Evolutionary conservation across 2,888 invertebrate genomes (phyloP).

Genomic region (Molanna angustata): DNA sequence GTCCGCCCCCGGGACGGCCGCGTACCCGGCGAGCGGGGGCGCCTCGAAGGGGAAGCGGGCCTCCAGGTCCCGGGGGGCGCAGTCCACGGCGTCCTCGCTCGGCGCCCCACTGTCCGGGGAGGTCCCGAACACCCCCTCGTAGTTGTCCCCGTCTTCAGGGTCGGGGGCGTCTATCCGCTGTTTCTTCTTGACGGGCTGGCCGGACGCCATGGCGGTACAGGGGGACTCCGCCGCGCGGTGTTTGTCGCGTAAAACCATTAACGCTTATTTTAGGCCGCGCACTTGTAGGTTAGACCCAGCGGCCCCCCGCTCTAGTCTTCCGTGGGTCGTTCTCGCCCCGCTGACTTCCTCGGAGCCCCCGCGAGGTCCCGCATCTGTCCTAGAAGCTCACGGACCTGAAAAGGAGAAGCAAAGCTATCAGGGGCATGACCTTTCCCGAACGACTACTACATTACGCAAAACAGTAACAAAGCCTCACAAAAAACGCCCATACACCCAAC

Average conservation of each 20-base stretch:
- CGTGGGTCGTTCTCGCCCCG: no score
- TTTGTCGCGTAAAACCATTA: slow-evolving; percentile 66
- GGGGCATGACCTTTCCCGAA: slow-evolving; percentile 54
- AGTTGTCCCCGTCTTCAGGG: slow-evolving; percentile 44
- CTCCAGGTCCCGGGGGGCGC: slow-evolving; percentile 39
- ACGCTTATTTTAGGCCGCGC: slow-evolving; percentile 35
- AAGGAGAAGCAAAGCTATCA: slow-evolving; percentile 36
- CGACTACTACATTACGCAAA: slow-evolving; percentile 56
- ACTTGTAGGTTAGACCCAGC: slow-evolving; percentile 17
- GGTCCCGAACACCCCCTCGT: slow-evolving; percentile 52
- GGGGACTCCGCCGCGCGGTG: slow-evolving; percentile 52
- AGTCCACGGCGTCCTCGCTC: slow-evolving; percentile 54
- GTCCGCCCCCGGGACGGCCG: slow-evolving; percentile 42
- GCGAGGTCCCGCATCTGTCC: neutral
- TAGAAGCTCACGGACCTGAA: neutral
- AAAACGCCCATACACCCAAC: slow-evolving; percentile 5
- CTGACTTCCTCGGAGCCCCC: neutral
- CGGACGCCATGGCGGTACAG: slow-evolving; percentile 66
- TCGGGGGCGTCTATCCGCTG: slow-evolving; percentile 67
- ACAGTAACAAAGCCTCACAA: slow-evolving; percentile 24
- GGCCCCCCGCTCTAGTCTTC: no score
- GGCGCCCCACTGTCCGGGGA: slow-evolving; percentile 54
- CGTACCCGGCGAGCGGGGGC: slow-evolving; percentile 30
- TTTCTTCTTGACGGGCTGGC: slow-evolving; percentile 84
- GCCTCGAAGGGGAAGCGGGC: slow-evolving; percentile 32